Evolutionary conservation across 2,113 vertebrate genomes (phyloP).

Genomic region (Rhagologus leucostigma): DNA sequence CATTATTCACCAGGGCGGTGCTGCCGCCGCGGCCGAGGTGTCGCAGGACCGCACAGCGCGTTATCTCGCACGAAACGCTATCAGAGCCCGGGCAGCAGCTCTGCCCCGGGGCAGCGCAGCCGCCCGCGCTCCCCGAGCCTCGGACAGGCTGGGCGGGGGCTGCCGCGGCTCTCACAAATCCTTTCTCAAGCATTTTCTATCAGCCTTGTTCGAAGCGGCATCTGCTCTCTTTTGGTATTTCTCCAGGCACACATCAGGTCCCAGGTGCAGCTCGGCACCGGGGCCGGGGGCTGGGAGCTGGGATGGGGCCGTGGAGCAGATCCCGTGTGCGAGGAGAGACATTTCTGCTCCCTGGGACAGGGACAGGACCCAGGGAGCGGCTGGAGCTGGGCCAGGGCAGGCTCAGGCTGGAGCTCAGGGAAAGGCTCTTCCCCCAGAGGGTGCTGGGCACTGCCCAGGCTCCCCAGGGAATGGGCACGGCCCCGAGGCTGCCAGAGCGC

Average conservation of each 20-base stretch:
- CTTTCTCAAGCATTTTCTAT: accelerated
- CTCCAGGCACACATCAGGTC: accelerated
- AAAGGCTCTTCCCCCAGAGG: neutral
- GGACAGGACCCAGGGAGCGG: neutral
- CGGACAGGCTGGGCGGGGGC: neutral
- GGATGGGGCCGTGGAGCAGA: neutral
- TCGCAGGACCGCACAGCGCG: accelerated
- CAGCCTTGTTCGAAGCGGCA: neutral
- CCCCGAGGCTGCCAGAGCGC: neutral
- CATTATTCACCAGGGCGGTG: neutral
- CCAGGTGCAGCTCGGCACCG: neutral
- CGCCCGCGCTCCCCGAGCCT: neutral
- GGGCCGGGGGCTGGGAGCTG: neutral
- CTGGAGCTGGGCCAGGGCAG: neutral
- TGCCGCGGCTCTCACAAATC: neutral
- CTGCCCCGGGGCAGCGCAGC: neutral
- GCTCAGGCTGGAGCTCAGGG: accelerated
- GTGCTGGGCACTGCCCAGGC: neutral
- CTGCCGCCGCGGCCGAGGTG: neutral
- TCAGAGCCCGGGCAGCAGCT: neutral
- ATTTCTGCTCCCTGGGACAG: neutral
- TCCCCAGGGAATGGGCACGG: neutral
- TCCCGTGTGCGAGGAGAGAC: too few species aligned
- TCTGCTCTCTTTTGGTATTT: neutral
- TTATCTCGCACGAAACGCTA: too few species aligned